A percentile compares a stretch with the other conserved stretches of the same genome.
These are phyloP conservation scores for Leucopsar rothschildi DNA, from an alignment of 2,113 vertebrate species.

Conservation along the genomic window DNA sequence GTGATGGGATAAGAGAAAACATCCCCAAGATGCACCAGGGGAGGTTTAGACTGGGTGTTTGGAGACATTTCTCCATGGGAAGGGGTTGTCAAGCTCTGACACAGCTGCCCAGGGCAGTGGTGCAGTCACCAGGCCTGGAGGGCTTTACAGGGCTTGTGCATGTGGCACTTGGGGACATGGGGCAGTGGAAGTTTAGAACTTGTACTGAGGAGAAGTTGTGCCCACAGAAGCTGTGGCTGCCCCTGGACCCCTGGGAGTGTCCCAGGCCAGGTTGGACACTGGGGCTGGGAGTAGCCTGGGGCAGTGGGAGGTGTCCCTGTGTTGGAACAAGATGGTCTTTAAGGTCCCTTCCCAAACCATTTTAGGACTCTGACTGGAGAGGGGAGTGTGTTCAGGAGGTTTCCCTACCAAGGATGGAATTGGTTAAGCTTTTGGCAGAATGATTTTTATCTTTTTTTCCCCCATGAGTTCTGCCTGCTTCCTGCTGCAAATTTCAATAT, in stretches of 20 bases:
- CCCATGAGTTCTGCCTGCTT: neutral
- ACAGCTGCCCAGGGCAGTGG: neutral
- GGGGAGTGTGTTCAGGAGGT: neutral
- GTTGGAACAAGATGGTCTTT: neutral
- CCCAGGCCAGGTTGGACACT: neutral
- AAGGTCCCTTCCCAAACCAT: neutral
- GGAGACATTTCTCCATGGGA: neutral
- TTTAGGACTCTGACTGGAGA: neutral
- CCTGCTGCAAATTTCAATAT: neutral
- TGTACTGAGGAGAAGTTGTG: neutral
- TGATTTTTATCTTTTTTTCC: neutral
- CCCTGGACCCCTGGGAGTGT: neutral
- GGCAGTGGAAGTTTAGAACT: neutral
- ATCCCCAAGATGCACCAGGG: neutral
- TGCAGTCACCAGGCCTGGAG: neutral
- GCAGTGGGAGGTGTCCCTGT: neutral
- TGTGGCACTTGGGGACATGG: neutral
- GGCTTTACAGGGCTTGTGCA: neutral
- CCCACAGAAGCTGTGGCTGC: neutral
- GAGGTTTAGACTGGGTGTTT: neutral
- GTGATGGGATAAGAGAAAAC: neutral
- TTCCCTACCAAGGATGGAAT: neutral
- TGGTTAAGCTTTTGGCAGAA: neutral
- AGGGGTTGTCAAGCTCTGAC: neutral
- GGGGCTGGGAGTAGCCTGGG: neutral